Evolutionary conservation across 2,113 vertebrate species (phyloP).

Genomic region (Hirundichthys speculiger): DNA sequence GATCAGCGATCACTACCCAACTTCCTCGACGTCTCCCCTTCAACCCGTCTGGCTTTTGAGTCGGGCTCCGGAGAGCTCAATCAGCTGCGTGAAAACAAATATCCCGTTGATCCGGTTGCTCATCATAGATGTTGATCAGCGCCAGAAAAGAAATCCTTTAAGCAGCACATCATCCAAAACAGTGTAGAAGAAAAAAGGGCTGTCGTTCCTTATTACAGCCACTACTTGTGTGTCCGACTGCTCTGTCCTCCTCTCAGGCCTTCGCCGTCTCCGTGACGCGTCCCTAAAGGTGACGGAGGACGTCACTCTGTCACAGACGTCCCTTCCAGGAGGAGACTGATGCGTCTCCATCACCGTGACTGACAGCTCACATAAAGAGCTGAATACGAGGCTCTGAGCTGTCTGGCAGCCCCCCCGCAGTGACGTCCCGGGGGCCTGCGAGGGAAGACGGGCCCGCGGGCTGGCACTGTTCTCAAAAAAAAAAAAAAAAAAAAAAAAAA

Average conservation of each 20-base stretch:
- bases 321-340: slow-evolving; percentile 62
- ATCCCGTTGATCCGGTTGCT: too few species aligned
- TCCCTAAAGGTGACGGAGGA: slow-evolving; percentile 30
- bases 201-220: too few species aligned
- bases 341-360: slow-evolving; percentile 51
- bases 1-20: too few species aligned
- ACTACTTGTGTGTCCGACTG: slow-evolving; percentile 2
- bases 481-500: too few species aligned
- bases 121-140: too few species aligned
- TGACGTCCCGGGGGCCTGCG: slow-evolving; percentile 61
- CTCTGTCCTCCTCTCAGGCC: background rate
- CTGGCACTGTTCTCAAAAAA: slow-evolving; percentile 45
- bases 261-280: slow-evolving; percentile 28
- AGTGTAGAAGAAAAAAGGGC: too few species aligned
- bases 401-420: slow-evolving; percentile 52
- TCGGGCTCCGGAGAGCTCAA: too few species aligned
- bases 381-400: slow-evolving; percentile 46
- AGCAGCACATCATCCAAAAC: too few species aligned
- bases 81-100: too few species aligned
- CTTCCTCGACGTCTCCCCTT: too few species aligned
- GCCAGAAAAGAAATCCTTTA: too few species aligned
- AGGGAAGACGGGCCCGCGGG: slow-evolving; percentile 45
- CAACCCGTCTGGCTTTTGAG: too few species aligned
- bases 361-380: slow-evolving; percentile 63
- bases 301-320: slow-evolving; percentile 39